Percentiles rank a stretch among this genome's conserved stretches.
phyloP scores from a whole-genome alignment of 2,888 invertebrate genomes.

The Leucophenga maculata region DNA sequence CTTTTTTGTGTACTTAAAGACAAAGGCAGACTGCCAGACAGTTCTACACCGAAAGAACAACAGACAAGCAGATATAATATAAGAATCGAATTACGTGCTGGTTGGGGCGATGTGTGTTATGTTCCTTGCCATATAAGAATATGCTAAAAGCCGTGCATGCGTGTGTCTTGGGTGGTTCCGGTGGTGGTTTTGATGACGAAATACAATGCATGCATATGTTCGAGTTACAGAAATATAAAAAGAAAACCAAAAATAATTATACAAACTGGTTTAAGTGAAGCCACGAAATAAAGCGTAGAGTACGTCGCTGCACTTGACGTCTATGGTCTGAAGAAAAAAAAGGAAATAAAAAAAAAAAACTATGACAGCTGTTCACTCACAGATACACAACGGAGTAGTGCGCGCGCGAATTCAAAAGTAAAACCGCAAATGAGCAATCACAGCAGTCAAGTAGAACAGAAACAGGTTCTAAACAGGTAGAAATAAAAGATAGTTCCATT shows the following conservation, averaged over 20 bases:
- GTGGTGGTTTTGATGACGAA: slow-evolving; percentile 1
- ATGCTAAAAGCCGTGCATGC: background rate
- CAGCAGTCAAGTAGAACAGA: background rate
- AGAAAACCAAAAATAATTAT: background rate
- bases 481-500: slow-evolving; percentile 26
- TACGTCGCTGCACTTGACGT: no score
- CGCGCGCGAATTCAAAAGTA: background rate
- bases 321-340: no score
- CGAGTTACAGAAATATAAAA: no score
- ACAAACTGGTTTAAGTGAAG: slow-evolving; percentile 7
- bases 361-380: background rate
- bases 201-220: background rate
- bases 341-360: background rate
- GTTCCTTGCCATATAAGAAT: background rate
- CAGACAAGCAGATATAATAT: slow-evolving; percentile 19
- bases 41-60: no score
- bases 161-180: background rate
- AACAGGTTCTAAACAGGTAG: slow-evolving; percentile 24
- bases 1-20: no score
- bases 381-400: background rate
- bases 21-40: no score
- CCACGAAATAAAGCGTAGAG: no score
- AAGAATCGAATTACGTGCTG: slow-evolving; percentile 60
- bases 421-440: slow-evolving; percentile 18
- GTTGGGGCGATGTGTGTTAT: slow-evolving; percentile 19